phyloP scores from a whole-genome alignment of 1,140 invertebrate genomes.

The Dendroctonus valens region DNA sequence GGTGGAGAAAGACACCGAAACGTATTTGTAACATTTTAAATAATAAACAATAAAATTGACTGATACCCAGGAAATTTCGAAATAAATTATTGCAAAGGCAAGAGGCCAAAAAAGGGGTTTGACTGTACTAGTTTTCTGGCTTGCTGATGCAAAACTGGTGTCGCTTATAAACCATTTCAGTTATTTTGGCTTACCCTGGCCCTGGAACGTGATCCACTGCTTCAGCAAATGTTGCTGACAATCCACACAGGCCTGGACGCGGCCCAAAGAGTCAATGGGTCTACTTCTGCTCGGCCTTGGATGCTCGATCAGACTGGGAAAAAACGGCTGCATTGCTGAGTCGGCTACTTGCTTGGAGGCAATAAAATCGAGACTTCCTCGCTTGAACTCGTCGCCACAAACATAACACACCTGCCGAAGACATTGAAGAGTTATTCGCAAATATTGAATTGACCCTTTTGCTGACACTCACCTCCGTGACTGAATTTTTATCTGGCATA shows the following conservation, averaged over 20 bases:
- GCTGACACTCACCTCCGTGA: conserved; percentile 62
- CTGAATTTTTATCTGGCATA: conserved; percentile 88
- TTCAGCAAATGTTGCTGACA: conserved; percentile 79
- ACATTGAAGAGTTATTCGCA: background rate
- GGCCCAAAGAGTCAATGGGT: conserved; percentile 78
- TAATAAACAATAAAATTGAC: too few species aligned
- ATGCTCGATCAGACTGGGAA: conserved; percentile 81
- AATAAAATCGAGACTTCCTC: conserved; percentile 70
- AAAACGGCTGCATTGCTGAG: conserved; percentile 65
- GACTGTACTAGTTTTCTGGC: too few species aligned
- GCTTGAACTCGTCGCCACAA: conserved; percentile 82
- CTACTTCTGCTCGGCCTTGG: conserved; percentile 76
- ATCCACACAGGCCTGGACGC: conserved; percentile 73
- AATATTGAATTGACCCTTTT: background rate
- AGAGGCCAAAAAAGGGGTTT: too few species aligned
- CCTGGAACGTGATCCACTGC: conserved; percentile 75
- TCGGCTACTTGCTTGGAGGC: conserved; percentile 59
- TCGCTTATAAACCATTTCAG: too few species aligned
- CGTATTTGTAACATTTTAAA: too few species aligned
- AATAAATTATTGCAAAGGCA: too few species aligned
- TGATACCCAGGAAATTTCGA: too few species aligned
- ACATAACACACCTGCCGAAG: conserved; percentile 66
- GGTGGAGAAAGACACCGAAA: too few species aligned
- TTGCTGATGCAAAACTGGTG: too few species aligned
- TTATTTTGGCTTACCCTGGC: conserved; percentile 16